phyloP scores from a whole-genome alignment of 2,113 vertebrate species.

The Mola mola region DNA sequence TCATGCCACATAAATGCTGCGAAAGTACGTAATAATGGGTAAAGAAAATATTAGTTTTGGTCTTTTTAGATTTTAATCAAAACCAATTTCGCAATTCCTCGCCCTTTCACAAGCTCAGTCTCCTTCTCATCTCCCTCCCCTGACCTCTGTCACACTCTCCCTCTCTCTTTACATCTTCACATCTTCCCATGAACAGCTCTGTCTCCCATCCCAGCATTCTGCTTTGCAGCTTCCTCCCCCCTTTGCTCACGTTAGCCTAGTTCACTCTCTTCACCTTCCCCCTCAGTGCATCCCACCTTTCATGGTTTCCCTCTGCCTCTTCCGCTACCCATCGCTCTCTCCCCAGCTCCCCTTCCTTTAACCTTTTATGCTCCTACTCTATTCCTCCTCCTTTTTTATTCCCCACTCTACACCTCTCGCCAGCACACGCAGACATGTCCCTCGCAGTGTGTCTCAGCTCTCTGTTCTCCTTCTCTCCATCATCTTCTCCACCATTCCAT shows the following conservation, averaged over 20 bases:
- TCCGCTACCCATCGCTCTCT: slow-evolving; percentile 44
- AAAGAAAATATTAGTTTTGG: no score
- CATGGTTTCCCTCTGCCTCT: slow-evolving; percentile 41
- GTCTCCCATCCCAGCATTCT: slow-evolving; percentile 44
- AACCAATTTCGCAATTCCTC: no score
- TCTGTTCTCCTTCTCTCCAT: slow-evolving; percentile 54
- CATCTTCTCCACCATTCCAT: slow-evolving; percentile 6
- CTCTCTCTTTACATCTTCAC: slow-evolving; percentile 20
- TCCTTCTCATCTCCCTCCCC: slow-evolving; percentile 10
- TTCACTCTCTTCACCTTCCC: slow-evolving; percentile 53
- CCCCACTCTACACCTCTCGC: slow-evolving; percentile 34
- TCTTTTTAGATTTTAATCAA: no score
- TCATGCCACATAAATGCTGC: background rate
- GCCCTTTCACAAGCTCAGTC: no score
- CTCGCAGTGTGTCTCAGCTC: slow-evolving; percentile 25
- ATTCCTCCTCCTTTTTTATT: slow-evolving; percentile 13
- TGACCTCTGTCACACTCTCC: background rate
- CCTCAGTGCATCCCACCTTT: slow-evolving; percentile 49
- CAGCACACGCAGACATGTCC: slow-evolving; percentile 29
- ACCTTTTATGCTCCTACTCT: slow-evolving; percentile 58
- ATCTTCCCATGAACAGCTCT: slow-evolving; percentile 33
- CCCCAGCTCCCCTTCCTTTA: slow-evolving; percentile 47
- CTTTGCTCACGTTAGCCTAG: slow-evolving; percentile 46
- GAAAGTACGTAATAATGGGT: background rate
- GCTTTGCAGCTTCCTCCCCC: slow-evolving; percentile 38